Evolutionary conservation across 2,888 invertebrate species (phyloP).

Genomic region (Uloborus plumipes): DNA sequence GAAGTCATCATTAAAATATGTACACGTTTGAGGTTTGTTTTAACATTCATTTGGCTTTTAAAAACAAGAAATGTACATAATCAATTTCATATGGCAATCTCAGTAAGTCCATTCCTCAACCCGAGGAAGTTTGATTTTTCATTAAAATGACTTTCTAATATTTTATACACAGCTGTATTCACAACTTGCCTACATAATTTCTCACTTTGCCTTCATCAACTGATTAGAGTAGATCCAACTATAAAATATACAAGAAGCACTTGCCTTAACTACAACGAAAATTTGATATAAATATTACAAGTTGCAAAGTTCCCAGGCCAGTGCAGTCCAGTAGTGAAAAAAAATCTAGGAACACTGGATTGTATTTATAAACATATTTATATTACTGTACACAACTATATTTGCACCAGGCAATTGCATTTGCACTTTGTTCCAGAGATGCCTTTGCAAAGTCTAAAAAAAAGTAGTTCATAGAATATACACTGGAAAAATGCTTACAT

Average conservation of each 20-base stretch:
- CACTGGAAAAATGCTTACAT: slow-evolving; percentile 45
- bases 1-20: slow-evolving; percentile 30
- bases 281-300: slow-evolving; percentile 43
- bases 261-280: slow-evolving; percentile 50
- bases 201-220: slow-evolving; percentile 31
- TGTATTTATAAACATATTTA: slow-evolving; percentile 56
- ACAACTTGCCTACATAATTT: slow-evolving; percentile 45
- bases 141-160: slow-evolving; percentile 37
- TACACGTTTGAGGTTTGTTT: slow-evolving; percentile 37
- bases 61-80: slow-evolving; percentile 51
- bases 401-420: slow-evolving; percentile 46
- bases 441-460: slow-evolving; percentile 51
- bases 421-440: slow-evolving; percentile 50
- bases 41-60: slow-evolving; percentile 26
- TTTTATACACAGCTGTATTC: slow-evolving; percentile 54
- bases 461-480: slow-evolving; percentile 30
- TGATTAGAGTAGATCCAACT: slow-evolving; percentile 34
- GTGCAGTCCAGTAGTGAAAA: slow-evolving; percentile 62
- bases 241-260: slow-evolving; percentile 53
- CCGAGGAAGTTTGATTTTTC: slow-evolving; percentile 36
- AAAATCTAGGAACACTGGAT: slow-evolving; percentile 61
- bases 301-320: slow-evolving; percentile 48
- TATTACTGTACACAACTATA: slow-evolving; percentile 60
- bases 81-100: slow-evolving; percentile 44
- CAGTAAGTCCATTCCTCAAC: slow-evolving; percentile 26